These are phyloP conservation scores for Chiloscyllium plagiosum DNA, from an alignment of 2,113 vertebrate species.

Conservation along the genomic window DNA sequence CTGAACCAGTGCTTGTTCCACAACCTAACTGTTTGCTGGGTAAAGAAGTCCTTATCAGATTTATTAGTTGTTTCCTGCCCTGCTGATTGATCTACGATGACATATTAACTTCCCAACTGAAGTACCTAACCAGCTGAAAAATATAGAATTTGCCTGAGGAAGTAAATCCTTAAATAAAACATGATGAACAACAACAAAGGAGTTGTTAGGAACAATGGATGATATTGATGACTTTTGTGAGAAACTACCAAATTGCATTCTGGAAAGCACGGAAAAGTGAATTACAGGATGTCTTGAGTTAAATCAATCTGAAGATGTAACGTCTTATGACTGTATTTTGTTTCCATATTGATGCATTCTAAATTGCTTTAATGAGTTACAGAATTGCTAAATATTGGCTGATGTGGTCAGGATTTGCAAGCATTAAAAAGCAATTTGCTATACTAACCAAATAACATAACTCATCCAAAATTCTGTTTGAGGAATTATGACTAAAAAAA, in stretches of 20 bases:
- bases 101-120: background rate
- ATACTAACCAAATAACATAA: background rate
- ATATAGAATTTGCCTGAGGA: background rate
- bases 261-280: background rate
- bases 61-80: background rate
- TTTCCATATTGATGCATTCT: background rate
- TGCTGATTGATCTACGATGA: background rate
- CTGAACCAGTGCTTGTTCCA: background rate
- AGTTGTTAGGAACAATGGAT: background rate
- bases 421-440: background rate
- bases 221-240: background rate
- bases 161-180: background rate
- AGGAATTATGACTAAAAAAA: background rate
- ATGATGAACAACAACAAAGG: background rate
- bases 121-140: background rate
- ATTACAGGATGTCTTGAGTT: background rate
- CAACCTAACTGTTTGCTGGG: background rate
- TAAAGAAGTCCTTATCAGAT: background rate
- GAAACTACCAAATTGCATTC: background rate
- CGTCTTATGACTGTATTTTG: background rate
- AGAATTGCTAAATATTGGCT: background rate
- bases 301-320: background rate
- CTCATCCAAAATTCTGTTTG: background rate
- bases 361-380: background rate
- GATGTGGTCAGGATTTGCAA: background rate